Evolutionary conservation across 2,113 vertebrate genomes (phyloP).

Genomic region (Centropristis striata): DNA sequence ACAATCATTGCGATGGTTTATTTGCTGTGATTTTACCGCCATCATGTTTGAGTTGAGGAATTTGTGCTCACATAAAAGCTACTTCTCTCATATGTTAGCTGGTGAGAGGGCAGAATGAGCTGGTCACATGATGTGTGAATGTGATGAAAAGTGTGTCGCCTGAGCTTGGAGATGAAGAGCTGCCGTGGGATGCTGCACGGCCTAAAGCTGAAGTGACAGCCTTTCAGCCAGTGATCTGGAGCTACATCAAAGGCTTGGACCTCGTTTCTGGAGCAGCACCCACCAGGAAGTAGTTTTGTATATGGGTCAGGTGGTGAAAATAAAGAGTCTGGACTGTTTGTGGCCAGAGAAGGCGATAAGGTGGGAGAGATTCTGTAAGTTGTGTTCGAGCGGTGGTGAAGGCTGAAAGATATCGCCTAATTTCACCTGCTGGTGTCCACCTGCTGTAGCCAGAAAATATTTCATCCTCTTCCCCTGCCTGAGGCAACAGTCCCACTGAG

Average conservation of each 20-base stretch:
- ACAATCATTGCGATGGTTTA: slow-evolving; percentile 45
- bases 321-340: slow-evolving; percentile 64
- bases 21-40: slow-evolving; percentile 39
- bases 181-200: slow-evolving; percentile 72
- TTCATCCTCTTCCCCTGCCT: slow-evolving; percentile 71
- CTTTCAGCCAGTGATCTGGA: slow-evolving; percentile 81
- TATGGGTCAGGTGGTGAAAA: slow-evolving; percentile 84
- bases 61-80: slow-evolving; percentile 60
- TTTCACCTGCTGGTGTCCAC: slow-evolving; percentile 84
- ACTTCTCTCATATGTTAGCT: slow-evolving; percentile 32
- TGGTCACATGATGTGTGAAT: slow-evolving; percentile 65
- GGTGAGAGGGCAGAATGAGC: slow-evolving; percentile 52
- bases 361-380: slow-evolving; percentile 48
- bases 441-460: slow-evolving; percentile 83
- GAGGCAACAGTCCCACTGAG: slow-evolving; percentile 64
- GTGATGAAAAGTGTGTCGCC: slow-evolving; percentile 73
- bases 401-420: slow-evolving; percentile 39
- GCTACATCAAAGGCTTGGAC: slow-evolving; percentile 82
- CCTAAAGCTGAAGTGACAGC: slow-evolving; percentile 78
- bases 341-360: slow-evolving; percentile 63
- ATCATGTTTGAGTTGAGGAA: slow-evolving; percentile 53
- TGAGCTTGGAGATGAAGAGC: slow-evolving; percentile 71
- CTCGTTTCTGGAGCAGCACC: slow-evolving; percentile 84
- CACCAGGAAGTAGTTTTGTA: slow-evolving; percentile 82
- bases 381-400: slow-evolving; percentile 25